phyloP scores from a whole-genome alignment of 2,888 invertebrate species.

The Hoplodrina blanda region DNA sequence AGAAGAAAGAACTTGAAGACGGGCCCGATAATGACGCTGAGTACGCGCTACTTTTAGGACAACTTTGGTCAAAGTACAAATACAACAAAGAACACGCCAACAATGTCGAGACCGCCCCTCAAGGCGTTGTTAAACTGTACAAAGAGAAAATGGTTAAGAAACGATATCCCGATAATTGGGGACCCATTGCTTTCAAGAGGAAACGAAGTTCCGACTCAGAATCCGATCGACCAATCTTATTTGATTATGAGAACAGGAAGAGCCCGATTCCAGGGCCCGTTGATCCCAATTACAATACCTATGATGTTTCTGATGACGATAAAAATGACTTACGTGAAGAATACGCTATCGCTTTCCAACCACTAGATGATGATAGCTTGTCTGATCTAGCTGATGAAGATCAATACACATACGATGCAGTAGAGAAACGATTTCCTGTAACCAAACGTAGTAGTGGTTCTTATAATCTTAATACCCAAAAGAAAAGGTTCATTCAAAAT shows the following conservation, averaged over 20 bases:
- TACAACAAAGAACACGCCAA: constrained; percentile 80
- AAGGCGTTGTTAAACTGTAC: constrained; percentile 86
- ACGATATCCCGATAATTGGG: constrained; percentile 86
- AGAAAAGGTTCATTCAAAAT: constrained; percentile 78
- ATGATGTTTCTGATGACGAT: constrained; percentile 81
- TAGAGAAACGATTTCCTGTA: constrained; percentile 92
- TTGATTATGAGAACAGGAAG: constrained; percentile 79
- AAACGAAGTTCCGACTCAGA: constrained; percentile 85
- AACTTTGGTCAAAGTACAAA: constrained; percentile 91
- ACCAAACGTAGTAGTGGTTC: constrained; percentile 92
- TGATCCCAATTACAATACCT: constrained; percentile 80
- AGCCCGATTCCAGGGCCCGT: constrained; percentile 63
- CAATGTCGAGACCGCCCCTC: constrained; percentile 78
- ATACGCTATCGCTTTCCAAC: constrained; percentile 87
- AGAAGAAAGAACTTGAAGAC: constrained; percentile 75
- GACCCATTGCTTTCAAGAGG: constrained; percentile 88
- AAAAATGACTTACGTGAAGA: constrained; percentile 86
- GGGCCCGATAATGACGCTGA: constrained; percentile 86
- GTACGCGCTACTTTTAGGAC: constrained; percentile 89
- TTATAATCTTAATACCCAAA: constrained; percentile 74
- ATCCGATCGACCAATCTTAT: constrained; percentile 68
- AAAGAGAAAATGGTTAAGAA: constrained; percentile 87
- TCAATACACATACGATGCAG: constrained; percentile 81
- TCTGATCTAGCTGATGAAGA: constrained; percentile 84
- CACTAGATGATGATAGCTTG: constrained; percentile 83